Evolutionary conservation across 1,140 invertebrate genomes (phyloP), one percentile per base, ranked within the genome.

Genomic region (Tribolium madens): DNA sequence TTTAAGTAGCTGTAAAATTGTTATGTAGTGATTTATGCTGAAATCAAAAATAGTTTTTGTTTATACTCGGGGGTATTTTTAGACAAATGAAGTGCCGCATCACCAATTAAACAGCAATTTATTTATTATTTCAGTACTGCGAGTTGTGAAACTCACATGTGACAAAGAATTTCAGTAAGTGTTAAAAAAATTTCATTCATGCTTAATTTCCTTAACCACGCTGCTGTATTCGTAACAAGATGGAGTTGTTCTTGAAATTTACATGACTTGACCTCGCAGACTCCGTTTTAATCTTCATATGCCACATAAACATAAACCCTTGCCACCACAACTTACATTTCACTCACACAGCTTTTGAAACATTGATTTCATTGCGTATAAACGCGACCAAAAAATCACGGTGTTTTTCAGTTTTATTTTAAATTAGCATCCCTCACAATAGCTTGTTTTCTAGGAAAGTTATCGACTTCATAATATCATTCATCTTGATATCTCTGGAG

Each of bases 41-140:
- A 64, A 64, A 31, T 64, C 26, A 33, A 64, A 64, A 64, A 64
- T 64, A 64, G 57, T 64, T 33, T 64, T 64, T 64, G 57, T 64
- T 64, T 64, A 64, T 12, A 33, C 6, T n/a, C 12, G 6, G 13
- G 26, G 15, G 26, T 64, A 64, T 64, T 64, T 64, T 64, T 64
- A 64, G 57, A 9, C 57, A 64, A 64, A 64, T 60, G 57, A 31
- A 33, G 12, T 64, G 21, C 21, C 26, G 26, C 12, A 57, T 33
- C 9, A 13, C n/a, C 57, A 64, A 33, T 64, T 64, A 64, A 64
- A 33, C 17, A 26, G 7, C 31, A 64, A 64, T 36, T 64, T 33
- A 64, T 64, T 64, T 64, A 31, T 64, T 64, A 10, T 14, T 14
- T 64, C 12, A 33, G 26, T 64, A 13, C 12, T 1, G 26, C 0